Evolutionary conservation across 2,113 vertebrate genomes (phyloP).

Genomic region (Lanius ludovicianus): DNA sequence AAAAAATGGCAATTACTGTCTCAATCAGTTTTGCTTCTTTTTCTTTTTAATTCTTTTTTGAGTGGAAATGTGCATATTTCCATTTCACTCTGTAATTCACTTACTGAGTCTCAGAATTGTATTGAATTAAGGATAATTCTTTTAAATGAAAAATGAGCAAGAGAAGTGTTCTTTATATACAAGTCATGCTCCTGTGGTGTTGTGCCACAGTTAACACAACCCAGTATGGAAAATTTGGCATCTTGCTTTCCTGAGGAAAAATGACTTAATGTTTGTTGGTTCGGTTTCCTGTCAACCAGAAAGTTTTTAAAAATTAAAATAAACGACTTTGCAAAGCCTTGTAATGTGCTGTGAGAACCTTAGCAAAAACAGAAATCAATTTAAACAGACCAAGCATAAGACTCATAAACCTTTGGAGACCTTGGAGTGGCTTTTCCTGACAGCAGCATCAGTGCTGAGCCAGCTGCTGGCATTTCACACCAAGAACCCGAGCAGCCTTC

Average conservation of each 20-base stretch:
- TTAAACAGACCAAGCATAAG: not conserved
- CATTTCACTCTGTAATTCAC: not conserved
- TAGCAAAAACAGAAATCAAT: not conserved
- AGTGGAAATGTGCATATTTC: not conserved
- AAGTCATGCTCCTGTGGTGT: not conserved
- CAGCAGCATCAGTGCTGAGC: not conserved
- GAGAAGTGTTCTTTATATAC: not conserved
- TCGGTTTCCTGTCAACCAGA: not conserved
- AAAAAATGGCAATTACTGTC: not conserved
- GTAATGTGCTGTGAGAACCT: not conserved
- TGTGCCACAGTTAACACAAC: not conserved
- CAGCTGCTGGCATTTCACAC: not conserved
- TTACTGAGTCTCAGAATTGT: not conserved
- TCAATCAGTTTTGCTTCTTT: not conserved
- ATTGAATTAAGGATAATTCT: not conserved
- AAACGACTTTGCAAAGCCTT: not conserved
- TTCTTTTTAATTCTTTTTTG: not conserved
- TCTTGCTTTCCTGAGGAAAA: not conserved
- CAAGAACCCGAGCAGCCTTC: not conserved
- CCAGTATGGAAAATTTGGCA: not conserved
- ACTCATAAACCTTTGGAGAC: not conserved
- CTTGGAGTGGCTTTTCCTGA: not conserved
- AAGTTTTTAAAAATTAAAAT: constrained; percentile 22
- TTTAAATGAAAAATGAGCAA: not conserved
- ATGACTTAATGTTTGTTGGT: not conserved